Conservation (phyloP, 2,888 invertebrate species). For the Exephanes ischioxanthus region DNA sequence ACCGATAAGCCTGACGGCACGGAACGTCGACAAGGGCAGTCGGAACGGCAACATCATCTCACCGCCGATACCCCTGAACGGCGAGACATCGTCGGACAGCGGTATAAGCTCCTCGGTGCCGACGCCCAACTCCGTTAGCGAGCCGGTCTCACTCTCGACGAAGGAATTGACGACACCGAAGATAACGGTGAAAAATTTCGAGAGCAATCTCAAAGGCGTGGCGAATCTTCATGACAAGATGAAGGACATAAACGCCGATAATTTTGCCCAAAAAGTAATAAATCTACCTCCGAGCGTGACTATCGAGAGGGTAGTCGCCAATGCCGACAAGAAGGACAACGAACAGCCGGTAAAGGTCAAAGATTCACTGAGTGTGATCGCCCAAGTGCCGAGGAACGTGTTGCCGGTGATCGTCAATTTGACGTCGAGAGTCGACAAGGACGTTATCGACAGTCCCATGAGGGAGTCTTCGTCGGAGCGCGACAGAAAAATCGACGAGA, state of each 20-base stretch:
- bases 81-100: slow-evolving; percentile 83
- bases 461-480: slow-evolving; percentile 77
- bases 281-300: slow-evolving; percentile 82
- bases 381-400: slow-evolving; percentile 80
- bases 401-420: slow-evolving; percentile 82
- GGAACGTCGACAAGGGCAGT: slow-evolving; percentile 81
- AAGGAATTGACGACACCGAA: slow-evolving; percentile 80
- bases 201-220: slow-evolving; percentile 81
- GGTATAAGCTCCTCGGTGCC: slow-evolving; percentile 83
- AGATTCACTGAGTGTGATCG: slow-evolving; percentile 80
- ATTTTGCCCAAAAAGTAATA: slow-evolving; percentile 81
- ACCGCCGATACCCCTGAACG: slow-evolving; percentile 83
- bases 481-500: slow-evolving; percentile 78
- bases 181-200: slow-evolving; percentile 82
- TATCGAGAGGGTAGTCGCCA: slow-evolving; percentile 78
- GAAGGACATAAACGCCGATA: slow-evolving; percentile 78
- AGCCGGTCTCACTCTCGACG: slow-evolving; percentile 81
- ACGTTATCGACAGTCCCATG: slow-evolving; percentile 79
- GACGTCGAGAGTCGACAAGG: slow-evolving; percentile 80
- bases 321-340: slow-evolving; percentile 77
- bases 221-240: slow-evolving; percentile 81
- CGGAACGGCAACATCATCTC: slow-evolving; percentile 83
- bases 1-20: slow-evolving; percentile 82
- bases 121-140: slow-evolving; percentile 80
- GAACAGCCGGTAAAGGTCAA: slow-evolving; percentile 74